These are phyloP conservation scores for Hyppa rectilinea DNA, from an alignment of 2,888 invertebrate species.

Conservation along the genomic window DNA sequence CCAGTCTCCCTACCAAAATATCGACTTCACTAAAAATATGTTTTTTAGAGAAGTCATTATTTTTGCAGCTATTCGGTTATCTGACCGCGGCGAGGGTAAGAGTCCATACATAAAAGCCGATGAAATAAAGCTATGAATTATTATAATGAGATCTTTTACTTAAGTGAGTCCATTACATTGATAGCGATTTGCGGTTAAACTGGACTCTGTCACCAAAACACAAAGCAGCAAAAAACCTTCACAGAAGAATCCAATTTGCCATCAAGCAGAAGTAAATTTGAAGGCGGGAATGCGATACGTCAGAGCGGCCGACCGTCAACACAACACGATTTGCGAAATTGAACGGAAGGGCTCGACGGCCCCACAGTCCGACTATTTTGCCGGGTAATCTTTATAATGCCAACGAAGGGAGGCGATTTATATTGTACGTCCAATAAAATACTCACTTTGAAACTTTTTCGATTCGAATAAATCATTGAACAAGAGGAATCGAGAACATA, in stretches of 20 bases:
- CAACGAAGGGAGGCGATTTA: constrained; percentile 67
- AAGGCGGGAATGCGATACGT: constrained; percentile 76
- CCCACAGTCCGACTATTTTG: constrained; percentile 78
- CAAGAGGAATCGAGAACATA: constrained; percentile 23
- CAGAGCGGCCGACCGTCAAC: constrained; percentile 73
- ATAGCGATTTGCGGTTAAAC: constrained; percentile 1
- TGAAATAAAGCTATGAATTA: neutral
- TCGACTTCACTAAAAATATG: no score
- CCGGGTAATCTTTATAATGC: constrained; percentile 80
- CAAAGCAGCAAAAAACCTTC: constrained; percentile 63
- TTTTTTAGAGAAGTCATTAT: no score
- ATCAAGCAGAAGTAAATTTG: constrained; percentile 75
- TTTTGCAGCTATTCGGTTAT: neutral
- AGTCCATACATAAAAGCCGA: neutral
- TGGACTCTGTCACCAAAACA: constrained; percentile 32
- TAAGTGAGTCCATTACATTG: neutral
- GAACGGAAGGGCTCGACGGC: constrained; percentile 80
- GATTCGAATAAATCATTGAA: constrained; percentile 46
- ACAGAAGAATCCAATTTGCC: constrained; percentile 79
- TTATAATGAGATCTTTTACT: accelerated
- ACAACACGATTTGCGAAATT: constrained; percentile 82
- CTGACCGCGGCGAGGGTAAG: neutral
- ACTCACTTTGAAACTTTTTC: constrained; percentile 59
- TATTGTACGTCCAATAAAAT: constrained; percentile 65
- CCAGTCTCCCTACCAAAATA: no score